These are phyloP conservation scores for Drosophila bocki DNA, from an alignment of 1,140 invertebrate species.

Conservation along the genomic window DNA sequence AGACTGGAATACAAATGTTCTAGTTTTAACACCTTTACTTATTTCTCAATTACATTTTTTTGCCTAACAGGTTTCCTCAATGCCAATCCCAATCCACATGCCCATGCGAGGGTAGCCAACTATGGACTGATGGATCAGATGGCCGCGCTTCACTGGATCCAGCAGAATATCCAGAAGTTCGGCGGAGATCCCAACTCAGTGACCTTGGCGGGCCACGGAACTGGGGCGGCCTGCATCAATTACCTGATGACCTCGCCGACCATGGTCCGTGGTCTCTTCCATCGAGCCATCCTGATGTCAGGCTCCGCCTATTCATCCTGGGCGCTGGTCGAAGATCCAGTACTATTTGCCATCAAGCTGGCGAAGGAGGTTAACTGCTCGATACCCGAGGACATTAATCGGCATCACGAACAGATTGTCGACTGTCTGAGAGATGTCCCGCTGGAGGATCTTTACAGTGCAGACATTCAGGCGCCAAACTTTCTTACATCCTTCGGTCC, in stretches of 20 bases:
- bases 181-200: constrained; percentile 95
- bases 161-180: constrained; percentile 95
- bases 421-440: constrained; percentile 92
- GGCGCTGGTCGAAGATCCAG: constrained; percentile 96
- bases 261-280: constrained; percentile 95
- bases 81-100: constrained; percentile 92
- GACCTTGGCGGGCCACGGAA: constrained; percentile 96
- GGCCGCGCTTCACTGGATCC: constrained; percentile 95
- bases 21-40: background rate
- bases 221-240: constrained; percentile 97
- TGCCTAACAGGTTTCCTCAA: constrained; percentile 91
- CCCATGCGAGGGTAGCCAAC: constrained; percentile 94
- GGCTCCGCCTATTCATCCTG: constrained; percentile 97
- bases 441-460: constrained; percentile 91
- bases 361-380: constrained; percentile 95
- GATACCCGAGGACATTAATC: constrained; percentile 90
- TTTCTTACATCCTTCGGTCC: constrained; percentile 86
- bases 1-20: background rate
- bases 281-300: constrained; percentile 94
- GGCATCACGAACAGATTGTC: constrained; percentile 92
- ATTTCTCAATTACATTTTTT: background rate
- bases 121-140: constrained; percentile 98
- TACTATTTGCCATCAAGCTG: constrained; percentile 93
- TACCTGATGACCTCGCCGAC: constrained; percentile 97
- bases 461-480: constrained; percentile 92